These are phyloP conservation scores for Meda fulgida DNA, from an alignment of 2,797 vertebrate species.

Conservation along the genomic window DNA sequence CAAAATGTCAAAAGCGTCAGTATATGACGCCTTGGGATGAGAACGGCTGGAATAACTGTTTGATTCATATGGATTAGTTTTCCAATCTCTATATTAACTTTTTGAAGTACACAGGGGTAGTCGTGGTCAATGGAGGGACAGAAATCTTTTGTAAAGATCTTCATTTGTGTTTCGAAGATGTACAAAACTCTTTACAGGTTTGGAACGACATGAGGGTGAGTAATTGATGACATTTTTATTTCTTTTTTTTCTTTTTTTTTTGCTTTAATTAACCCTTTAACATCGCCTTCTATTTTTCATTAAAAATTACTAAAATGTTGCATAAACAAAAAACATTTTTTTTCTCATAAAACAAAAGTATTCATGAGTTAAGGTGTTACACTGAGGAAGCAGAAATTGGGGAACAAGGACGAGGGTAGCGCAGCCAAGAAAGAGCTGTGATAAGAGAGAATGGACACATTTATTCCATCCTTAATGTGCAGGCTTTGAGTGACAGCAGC, in stretches of 20 bases:
- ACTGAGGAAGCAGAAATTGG: not conserved
- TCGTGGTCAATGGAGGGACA: not conserved
- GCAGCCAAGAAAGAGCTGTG: slow-evolving; percentile 18
- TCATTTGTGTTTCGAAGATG: not conserved
- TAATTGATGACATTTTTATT: not conserved
- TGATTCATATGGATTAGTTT: not conserved
- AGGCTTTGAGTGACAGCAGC: slow-evolving; percentile 58
- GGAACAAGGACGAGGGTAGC: not conserved
- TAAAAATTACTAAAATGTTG: too few relatives aligned
- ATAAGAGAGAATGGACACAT: slow-evolving; percentile 46
- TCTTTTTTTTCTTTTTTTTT: too few relatives aligned
- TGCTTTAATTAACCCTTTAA: too few relatives aligned
- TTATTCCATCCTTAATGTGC: slow-evolving; percentile 53
- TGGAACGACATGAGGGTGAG: not conserved
- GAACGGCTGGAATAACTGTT: too few relatives aligned
- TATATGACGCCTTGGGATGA: too few relatives aligned
- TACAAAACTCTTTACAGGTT: not conserved
- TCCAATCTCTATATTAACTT: not conserved
- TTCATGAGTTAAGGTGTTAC: slow-evolving; percentile 12
- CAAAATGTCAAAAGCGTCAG: too few relatives aligned
- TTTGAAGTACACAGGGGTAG: not conserved
- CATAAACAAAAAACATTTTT: too few relatives aligned
- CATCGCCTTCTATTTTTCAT: not conserved
- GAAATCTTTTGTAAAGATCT: not conserved
- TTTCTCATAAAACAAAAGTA: slow-evolving; percentile 3